A percentile compares a stretch with the other conserved stretches of the same genome.
Conservation (phyloP, 2,888 invertebrate genomes). For the Drosophila subsilvestris region DNA sequence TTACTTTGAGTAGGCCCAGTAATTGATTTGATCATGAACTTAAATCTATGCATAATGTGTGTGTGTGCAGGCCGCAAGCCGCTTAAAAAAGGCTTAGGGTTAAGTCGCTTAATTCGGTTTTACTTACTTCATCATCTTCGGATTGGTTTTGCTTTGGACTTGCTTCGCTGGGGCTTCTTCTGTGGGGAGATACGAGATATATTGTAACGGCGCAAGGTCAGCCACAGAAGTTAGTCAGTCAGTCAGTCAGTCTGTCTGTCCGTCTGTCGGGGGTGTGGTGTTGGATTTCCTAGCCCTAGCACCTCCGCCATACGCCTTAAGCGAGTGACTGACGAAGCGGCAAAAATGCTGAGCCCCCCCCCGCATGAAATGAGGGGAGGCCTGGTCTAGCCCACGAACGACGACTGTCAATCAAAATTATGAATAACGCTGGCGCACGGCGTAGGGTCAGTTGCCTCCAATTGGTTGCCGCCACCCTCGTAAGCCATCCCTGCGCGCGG, state of each 20-base stretch:
- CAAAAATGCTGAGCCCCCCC: conserved; percentile 64
- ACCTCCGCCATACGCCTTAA: not conserved
- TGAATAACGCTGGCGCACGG: conserved; percentile 54
- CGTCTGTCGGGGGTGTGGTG: conserved; percentile 48
- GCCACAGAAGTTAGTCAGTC: conserved; percentile 52
- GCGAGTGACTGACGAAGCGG: conserved; percentile 58
- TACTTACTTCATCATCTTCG: conserved; percentile 57
- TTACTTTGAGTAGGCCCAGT: conserved; percentile 32
- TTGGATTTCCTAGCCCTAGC: conserved; percentile 48
- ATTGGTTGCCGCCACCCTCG: conserved; percentile 38
- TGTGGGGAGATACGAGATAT: conserved; percentile 22
- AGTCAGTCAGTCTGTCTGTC: too few species aligned
- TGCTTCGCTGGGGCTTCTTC: conserved; percentile 54
- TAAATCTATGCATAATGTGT: conserved; percentile 49
- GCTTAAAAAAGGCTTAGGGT: conserved; percentile 28
- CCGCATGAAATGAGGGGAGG: conserved; percentile 9
- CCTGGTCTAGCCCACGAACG: conserved; percentile 13
- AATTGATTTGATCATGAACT: conserved; percentile 77
- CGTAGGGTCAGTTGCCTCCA: conserved; percentile 51
- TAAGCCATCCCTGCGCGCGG: not conserved
- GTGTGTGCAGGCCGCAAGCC: conserved; percentile 41
- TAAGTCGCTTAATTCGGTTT: conserved; percentile 27
- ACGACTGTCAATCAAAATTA: conserved; percentile 77
- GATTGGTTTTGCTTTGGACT: conserved; percentile 32
- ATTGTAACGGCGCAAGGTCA: conserved; percentile 54